phyloP scores from a whole-genome alignment of 23 tunicate species.

The Diplosoma virens region DNA sequence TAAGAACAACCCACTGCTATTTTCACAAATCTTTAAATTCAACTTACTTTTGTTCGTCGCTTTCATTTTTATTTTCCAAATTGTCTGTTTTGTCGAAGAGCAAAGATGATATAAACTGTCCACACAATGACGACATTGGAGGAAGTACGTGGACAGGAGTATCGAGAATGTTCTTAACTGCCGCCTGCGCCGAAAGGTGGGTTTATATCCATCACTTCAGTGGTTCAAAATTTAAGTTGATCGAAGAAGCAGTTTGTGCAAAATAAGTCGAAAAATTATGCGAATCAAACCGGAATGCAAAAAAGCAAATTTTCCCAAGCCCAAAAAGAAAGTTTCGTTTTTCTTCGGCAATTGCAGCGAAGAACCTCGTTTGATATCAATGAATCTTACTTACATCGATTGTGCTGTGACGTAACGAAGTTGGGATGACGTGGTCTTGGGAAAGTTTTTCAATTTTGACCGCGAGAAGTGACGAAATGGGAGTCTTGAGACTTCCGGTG shows the following conservation, averaged over 20 bases:
- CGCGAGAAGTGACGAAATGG: constrained; percentile 13
- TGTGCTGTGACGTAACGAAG: neutral
- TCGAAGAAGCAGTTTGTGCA: too few relatives aligned
- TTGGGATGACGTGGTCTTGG: neutral
- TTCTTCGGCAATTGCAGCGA: neutral
- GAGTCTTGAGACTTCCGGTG: neutral
- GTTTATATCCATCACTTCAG: too few relatives aligned
- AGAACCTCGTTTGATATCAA: neutral
- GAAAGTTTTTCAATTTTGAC: constrained; percentile 1
- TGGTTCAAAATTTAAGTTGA: too few relatives aligned
- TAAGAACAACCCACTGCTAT: neutral
- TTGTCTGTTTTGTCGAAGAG: constrained; percentile 5
- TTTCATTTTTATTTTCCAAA: neutral
- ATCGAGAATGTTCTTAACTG: neutral
- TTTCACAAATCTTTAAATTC: neutral
- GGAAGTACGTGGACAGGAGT: constrained; percentile 34
- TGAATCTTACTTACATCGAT: neutral
- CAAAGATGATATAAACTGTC: constrained; percentile 14
- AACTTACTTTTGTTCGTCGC: neutral
- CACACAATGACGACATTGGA: constrained; percentile 25
- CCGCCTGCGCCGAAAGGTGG: neutral
- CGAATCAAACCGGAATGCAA: too few relatives aligned
- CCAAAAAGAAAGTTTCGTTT: too few relatives aligned
- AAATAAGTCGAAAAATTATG: too few relatives aligned
- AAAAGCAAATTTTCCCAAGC: too few relatives aligned